phyloP scores from a whole-genome alignment of 2,888 invertebrate genomes.

The Acanthosoma haemorrhoidale region DNA sequence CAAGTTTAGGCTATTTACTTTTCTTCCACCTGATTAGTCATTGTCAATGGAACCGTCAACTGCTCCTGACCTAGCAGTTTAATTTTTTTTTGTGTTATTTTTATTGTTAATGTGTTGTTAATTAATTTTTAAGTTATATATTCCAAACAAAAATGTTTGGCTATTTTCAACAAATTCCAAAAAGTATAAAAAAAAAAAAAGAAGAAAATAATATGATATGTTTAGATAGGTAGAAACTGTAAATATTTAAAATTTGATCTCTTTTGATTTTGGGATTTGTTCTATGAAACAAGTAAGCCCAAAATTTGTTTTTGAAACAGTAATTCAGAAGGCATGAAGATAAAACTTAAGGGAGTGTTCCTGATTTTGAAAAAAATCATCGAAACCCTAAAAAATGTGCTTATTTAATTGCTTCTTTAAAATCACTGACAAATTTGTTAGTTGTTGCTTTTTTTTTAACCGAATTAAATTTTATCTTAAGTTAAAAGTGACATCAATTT shows the following conservation, averaged over 20 bases:
- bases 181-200: background rate
- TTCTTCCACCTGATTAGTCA: slow-evolving; percentile 74
- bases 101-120: background rate
- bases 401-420: too few species aligned
- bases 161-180: background rate
- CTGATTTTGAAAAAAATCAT: too few species aligned
- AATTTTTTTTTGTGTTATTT: background rate
- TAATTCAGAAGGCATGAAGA: too few species aligned
- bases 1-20: slow-evolving; percentile 82
- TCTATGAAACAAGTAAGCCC: background rate
- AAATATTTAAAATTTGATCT: background rate
- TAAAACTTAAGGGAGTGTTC: too few species aligned
- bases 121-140: background rate
- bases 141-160: background rate
- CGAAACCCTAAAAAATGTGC: too few species aligned
- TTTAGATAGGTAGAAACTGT: background rate
- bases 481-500: too few species aligned
- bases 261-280: background rate
- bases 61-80: background rate
- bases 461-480: too few species aligned
- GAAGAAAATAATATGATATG: too few species aligned
- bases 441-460: too few species aligned
- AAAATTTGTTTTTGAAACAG: too few species aligned
- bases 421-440: too few species aligned
- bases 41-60: background rate